A percentile compares a stretch with the other conserved stretches of the same genome.
Conservation (phyloP, 2,797 vertebrate species). For the Platyrinchus mystaceus region DNA sequence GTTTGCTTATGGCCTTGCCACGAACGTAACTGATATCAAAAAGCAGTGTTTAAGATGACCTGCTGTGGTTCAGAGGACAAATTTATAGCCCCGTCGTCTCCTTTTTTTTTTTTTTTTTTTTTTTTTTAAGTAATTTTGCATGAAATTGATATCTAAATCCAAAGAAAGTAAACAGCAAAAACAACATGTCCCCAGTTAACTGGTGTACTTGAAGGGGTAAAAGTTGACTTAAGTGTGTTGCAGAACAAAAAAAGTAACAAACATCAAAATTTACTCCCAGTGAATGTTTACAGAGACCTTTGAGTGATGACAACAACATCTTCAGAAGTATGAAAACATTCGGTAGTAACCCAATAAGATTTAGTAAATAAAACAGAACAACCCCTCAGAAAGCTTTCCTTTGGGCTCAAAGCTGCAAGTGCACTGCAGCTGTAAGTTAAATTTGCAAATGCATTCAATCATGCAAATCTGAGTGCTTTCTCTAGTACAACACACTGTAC, state of each 20-base stretch:
- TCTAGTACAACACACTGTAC: background rate
- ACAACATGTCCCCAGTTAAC: background rate
- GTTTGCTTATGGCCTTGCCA: slow-evolving; percentile 43
- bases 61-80: background rate
- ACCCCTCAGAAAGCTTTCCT: background rate
- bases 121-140: background rate
- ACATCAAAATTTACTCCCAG: background rate
- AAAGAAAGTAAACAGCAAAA: background rate
- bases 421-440: background rate
- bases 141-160: background rate
- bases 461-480: background rate
- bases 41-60: background rate
- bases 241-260: background rate
- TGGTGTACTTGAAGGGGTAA: background rate
- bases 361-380: background rate
- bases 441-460: background rate
- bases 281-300: background rate
- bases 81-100: background rate
- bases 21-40: background rate
- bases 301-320: background rate
- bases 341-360: background rate
- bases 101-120: background rate
- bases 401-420: background rate
- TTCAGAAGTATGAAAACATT: background rate
- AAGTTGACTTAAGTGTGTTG: background rate